A percentile compares a stretch with the other conserved stretches of the same genome.
These are phyloP conservation scores for Habrosyne pyritoides DNA, from an alignment of 2,888 invertebrate genomes.

Conservation along the genomic window DNA sequence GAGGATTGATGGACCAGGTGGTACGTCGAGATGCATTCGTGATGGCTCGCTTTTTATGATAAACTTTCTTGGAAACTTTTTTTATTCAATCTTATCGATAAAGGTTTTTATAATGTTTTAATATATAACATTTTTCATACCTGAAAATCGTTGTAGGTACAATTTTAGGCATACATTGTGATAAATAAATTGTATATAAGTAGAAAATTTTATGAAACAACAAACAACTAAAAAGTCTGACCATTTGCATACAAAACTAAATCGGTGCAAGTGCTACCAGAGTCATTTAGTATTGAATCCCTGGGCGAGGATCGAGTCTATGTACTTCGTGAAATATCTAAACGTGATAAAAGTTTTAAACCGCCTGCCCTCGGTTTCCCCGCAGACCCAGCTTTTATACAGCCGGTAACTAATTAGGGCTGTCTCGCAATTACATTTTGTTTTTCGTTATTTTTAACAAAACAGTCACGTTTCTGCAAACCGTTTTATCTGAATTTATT, in stretches of 20 bases:
- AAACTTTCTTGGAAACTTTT: constrained; percentile 11
- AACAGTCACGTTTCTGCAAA: constrained; percentile 49
- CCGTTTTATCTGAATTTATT: constrained; percentile 42
- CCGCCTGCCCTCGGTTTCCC: constrained; percentile 29
- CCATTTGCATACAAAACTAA: constrained; percentile 2
- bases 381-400: constrained; percentile 31
- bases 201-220: background rate
- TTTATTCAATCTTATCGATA: background rate
- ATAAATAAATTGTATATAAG: no score
- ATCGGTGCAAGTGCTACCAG: constrained; percentile 2
- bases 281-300: constrained; percentile 4
- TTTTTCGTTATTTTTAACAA: constrained; percentile 51
- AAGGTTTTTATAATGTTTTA: background rate
- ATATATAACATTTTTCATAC: no score
- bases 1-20: constrained; percentile 51
- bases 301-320: constrained; percentile 5
- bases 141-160: no score
- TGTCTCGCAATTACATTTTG: constrained; percentile 47
- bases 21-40: constrained; percentile 27
- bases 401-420: constrained; percentile 51
- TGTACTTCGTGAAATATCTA: constrained; percentile 23
- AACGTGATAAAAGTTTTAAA: constrained; percentile 39
- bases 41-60: constrained; percentile 23
- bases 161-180: no score
- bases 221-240: background rate